Evolutionary conservation across 2,113 vertebrate genomes (phyloP).

Genomic region (Cromileptes altivelis): DNA sequence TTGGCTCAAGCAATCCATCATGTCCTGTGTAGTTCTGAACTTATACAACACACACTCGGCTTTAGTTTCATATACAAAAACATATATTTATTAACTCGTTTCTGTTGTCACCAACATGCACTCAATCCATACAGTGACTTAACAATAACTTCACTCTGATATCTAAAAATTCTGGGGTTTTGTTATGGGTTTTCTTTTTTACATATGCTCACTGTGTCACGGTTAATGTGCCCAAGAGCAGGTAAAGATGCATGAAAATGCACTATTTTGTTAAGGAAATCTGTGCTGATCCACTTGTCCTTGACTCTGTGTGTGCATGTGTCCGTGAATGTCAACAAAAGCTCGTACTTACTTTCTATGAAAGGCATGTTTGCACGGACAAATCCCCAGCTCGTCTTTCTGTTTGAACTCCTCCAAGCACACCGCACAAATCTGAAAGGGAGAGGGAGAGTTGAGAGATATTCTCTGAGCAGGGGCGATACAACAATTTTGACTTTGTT

Average conservation of each 20-base stretch:
- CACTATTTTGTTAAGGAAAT: conserved; percentile 9
- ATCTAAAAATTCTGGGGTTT: not conserved
- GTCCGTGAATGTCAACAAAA: conserved; percentile 28
- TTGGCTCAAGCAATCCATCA: conserved; percentile 36
- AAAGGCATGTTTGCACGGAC: conserved; percentile 99
- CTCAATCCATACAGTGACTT: not conserved
- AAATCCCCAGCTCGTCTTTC: conserved; percentile 98
- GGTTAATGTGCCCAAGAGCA: not conserved
- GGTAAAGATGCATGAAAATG: not conserved
- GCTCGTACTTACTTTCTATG: conserved; percentile 95
- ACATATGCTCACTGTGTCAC: not conserved
- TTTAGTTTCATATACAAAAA: conserved; percentile 1
- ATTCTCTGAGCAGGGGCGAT: not conserved
- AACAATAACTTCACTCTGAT: not conserved
- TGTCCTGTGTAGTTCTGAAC: conserved; percentile 16
- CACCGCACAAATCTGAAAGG: conserved; percentile 94
- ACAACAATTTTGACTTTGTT: conserved; percentile 12
- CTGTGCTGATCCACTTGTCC: not conserved
- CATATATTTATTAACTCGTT: not conserved
- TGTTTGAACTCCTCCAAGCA: conserved; percentile 99
- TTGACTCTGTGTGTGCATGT: conserved; percentile 14
- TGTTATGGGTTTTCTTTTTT: not conserved
- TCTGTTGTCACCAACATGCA: not conserved
- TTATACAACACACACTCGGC: conserved; percentile 2
- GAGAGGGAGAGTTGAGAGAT: conserved; percentile 15